These are phyloP conservation scores for Limnephilus marmoratus DNA, from an alignment of 2,888 invertebrate species.

Conservation along the genomic window DNA sequence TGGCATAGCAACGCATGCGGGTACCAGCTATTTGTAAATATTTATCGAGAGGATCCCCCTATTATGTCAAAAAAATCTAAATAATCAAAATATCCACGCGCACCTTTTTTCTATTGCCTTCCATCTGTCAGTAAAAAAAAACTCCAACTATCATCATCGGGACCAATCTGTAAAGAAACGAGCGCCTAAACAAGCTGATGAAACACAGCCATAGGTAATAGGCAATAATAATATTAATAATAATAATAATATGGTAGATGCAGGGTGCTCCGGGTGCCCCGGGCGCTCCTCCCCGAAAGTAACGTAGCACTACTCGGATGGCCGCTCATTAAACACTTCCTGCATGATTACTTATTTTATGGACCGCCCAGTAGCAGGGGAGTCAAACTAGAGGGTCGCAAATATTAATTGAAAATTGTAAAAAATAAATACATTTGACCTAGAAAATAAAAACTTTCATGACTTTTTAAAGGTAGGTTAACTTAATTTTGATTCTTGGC, in stretches of 20 bases:
- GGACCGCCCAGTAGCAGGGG: constrained; percentile 62
- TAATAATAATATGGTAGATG: neutral
- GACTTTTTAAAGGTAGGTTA: too few species aligned
- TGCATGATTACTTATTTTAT: constrained; percentile 66
- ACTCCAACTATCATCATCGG: neutral
- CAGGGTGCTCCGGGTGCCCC: neutral
- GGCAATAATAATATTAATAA: neutral
- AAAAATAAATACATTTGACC: neutral
- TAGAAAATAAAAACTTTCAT: too few species aligned
- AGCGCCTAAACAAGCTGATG: neutral
- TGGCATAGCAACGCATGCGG: too few species aligned
- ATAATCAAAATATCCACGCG: neutral
- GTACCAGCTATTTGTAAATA: too few species aligned
- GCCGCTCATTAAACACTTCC: constrained; percentile 66
- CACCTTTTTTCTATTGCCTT: neutral
- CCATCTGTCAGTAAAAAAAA: neutral
- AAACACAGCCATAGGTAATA: neutral
- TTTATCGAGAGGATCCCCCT: too few species aligned
- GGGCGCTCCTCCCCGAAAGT: neutral
- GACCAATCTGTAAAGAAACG: neutral
- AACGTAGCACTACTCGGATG: constrained; percentile 50
- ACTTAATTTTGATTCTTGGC: too few species aligned
- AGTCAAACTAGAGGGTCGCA: constrained; percentile 38
- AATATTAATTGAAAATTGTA: neutral
- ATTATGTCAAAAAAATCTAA: too few species aligned